A percentile compares a stretch with the other conserved stretches of the same genome.
Evolutionary conservation across 2,113 vertebrate species (phyloP).

Genomic region (Tyto alba): DNA sequence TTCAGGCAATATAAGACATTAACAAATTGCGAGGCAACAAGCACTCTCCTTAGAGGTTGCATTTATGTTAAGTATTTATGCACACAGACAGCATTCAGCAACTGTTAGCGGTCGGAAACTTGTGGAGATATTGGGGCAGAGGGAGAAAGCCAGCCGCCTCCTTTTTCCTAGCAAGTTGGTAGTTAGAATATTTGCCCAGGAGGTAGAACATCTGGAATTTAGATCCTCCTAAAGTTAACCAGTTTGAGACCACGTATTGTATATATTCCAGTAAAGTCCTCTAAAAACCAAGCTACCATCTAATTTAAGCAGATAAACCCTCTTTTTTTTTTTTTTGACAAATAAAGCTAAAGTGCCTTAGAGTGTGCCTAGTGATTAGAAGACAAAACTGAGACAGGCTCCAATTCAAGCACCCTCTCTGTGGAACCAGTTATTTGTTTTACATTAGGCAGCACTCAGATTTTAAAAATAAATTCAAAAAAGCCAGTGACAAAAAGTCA

Average conservation of each 20-base stretch:
- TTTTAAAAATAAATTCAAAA: neutral
- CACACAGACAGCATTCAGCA: neutral
- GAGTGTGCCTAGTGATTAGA: neutral
- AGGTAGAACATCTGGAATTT: neutral
- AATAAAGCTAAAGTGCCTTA: neutral
- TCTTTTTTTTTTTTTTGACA: neutral
- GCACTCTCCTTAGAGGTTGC: too few species aligned
- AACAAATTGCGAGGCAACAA: neutral
- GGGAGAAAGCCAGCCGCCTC: too few species aligned
- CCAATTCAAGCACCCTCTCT: neutral
- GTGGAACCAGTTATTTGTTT: neutral
- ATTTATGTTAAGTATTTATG: neutral
- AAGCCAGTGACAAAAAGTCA: neutral
- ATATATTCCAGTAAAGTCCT: too few species aligned
- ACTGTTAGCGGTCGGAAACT: rapidly evolving
- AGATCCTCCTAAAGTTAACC: neutral
- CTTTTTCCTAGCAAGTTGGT: neutral
- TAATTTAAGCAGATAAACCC: neutral
- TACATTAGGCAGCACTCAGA: neutral
- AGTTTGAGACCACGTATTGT: rapidly evolving
- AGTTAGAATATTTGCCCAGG: too few species aligned
- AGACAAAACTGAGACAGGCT: neutral
- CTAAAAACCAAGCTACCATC: neutral
- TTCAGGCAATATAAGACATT: neutral
- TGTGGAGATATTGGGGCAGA: neutral